phyloP scores from a whole-genome alignment of 2,888 invertebrate species.

The Folsomia candida region DNA sequence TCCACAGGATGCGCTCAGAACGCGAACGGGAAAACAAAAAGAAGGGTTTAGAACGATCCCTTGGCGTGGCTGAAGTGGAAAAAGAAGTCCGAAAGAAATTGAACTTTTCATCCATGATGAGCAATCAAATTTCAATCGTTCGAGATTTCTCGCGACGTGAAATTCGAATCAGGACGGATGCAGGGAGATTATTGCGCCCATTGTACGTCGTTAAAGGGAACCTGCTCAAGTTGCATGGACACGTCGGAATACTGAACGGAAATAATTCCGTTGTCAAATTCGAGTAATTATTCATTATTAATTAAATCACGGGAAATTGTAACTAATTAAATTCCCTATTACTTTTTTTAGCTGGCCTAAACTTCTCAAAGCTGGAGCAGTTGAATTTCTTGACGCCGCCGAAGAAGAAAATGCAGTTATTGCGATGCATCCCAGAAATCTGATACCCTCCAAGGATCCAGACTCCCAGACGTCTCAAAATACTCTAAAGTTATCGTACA shows the following conservation, averaged over 20 bases:
- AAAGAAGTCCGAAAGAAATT: not conserved
- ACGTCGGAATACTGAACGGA: not conserved
- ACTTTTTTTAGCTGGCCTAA: slow-evolving; percentile 55
- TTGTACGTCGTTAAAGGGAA: slow-evolving; percentile 62
- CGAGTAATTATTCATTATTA: too few relatives aligned
- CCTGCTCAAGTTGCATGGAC: slow-evolving; percentile 53
- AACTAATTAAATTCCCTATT: too few relatives aligned
- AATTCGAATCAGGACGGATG: slow-evolving; percentile 63
- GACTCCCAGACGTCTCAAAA: slow-evolving; percentile 48
- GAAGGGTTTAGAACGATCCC: not conserved
- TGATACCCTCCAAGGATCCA: slow-evolving; percentile 49
- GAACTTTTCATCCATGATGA: not conserved
- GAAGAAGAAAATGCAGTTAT: slow-evolving; percentile 63
- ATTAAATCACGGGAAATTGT: too few relatives aligned
- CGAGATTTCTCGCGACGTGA: slow-evolving; percentile 52
- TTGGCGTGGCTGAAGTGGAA: not conserved
- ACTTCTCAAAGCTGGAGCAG: slow-evolving; percentile 62
- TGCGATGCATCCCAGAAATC: slow-evolving; percentile 62
- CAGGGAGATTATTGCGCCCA: slow-evolving; percentile 63
- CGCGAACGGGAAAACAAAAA: not conserved
- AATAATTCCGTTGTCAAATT: too few relatives aligned
- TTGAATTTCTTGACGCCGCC: slow-evolving; percentile 63
- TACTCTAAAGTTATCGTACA: slow-evolving; percentile 56
- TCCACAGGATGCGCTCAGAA: too few relatives aligned
- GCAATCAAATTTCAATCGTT: slow-evolving; percentile 56